Percentiles rank a stretch among this genome's conserved stretches.
Evolutionary conservation across 2,888 invertebrate species (phyloP).

Genomic region (Sycophila texana): DNA sequence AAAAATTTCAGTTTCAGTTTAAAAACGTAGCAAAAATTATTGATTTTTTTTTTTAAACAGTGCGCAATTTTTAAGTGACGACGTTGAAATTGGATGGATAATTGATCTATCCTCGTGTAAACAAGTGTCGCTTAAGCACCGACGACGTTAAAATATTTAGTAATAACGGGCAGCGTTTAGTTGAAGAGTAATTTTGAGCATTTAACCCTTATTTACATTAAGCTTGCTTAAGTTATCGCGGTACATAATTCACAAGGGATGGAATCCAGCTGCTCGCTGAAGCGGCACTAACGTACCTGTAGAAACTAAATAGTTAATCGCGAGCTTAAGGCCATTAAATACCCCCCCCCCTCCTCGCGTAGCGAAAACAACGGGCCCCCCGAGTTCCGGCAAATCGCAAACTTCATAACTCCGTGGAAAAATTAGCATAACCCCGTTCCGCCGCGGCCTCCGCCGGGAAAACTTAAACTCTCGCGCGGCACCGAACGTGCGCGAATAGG

Average conservation of each 20-base stretch:
- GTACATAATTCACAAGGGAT: conserved; percentile 28
- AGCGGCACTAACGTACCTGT: background rate
- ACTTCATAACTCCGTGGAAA: background rate
- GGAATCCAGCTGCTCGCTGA: conserved; percentile 3
- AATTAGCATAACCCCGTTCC: conserved; percentile 2
- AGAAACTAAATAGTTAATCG: conserved; percentile 30
- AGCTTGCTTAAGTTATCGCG: conserved; percentile 37
- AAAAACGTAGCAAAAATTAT: no score
- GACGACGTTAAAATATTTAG: conserved; percentile 9
- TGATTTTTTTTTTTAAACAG: no score
- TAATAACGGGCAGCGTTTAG: background rate
- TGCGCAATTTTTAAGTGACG: no score
- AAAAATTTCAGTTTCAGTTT: no score
- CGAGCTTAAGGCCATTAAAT: conserved; percentile 33
- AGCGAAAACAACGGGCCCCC: background rate
- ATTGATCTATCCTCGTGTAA: no score
- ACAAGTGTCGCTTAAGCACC: no score
- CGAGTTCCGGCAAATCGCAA: background rate
- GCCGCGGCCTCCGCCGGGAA: background rate
- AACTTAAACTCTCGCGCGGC: background rate
- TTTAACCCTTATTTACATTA: conserved; percentile 33
- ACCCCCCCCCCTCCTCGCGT: background rate
- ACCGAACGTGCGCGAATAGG: background rate
- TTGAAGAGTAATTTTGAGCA: conserved; percentile 30
- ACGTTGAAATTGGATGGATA: no score